These are phyloP conservation scores for Prunella strophiata DNA, from an alignment of 2,797 vertebrate species.

Conservation along the genomic window DNA sequence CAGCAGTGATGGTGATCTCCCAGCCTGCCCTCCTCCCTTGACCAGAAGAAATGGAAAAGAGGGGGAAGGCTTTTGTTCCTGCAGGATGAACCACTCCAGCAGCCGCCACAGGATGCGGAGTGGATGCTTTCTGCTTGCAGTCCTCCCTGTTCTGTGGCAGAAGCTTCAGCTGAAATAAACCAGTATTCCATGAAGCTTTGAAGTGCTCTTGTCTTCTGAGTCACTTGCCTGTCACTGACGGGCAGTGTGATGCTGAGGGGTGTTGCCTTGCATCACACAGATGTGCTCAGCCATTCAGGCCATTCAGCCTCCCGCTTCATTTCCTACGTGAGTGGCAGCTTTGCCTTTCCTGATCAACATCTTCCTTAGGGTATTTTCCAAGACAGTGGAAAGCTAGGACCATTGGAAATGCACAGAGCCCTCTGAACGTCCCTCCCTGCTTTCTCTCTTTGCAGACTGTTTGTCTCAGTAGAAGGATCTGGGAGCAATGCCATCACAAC, in stretches of 20 bases:
- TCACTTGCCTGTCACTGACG: not conserved
- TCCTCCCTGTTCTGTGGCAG: not conserved
- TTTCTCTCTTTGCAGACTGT: not conserved
- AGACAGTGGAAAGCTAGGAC: not conserved
- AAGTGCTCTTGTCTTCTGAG: not conserved
- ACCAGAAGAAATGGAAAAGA: not conserved
- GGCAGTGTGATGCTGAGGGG: not conserved
- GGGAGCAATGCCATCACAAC: not conserved
- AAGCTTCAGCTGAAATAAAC: slow-evolving; percentile 31
- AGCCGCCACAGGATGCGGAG: not conserved
- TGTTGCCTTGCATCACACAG: not conserved
- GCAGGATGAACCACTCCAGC: not conserved
- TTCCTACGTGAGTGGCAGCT: not conserved
- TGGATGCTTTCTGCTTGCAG: not conserved
- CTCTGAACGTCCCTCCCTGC: not conserved
- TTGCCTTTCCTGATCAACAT: not conserved
- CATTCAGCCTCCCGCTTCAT: not conserved
- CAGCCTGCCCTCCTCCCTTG: not conserved
- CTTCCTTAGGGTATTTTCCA: not conserved
- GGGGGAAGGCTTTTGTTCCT: not conserved
- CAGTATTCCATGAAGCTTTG: not conserved
- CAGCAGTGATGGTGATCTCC: not conserved
- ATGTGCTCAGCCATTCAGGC: not conserved
- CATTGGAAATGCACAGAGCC: not conserved
- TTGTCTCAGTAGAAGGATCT: not conserved